Conservation (phyloP, 2,888 invertebrate genomes). For the Xanthorhoe designata region DNA sequence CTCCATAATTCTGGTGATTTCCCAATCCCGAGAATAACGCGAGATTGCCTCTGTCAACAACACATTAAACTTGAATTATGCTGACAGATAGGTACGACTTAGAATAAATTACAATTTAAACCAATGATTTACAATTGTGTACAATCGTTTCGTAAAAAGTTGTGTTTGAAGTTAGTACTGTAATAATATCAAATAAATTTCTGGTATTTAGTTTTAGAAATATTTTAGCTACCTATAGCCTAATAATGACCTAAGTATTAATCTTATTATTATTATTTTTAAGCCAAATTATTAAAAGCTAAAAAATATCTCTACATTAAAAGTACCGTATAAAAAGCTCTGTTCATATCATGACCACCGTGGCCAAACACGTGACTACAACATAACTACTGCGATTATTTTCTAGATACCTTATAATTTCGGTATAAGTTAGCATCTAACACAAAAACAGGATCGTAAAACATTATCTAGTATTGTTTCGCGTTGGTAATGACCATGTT, state of each 20-base stretch:
- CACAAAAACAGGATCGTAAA: neutral
- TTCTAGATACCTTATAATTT: neutral
- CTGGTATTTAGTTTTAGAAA: no score
- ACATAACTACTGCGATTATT: neutral
- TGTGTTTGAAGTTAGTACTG: no score
- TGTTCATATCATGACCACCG: neutral
- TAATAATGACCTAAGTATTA: no score
- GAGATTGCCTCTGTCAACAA: neutral
- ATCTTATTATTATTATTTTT: no score
- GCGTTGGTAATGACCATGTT: constrained; percentile 16
- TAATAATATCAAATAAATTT: no score
- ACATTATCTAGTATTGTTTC: constrained; percentile 14
- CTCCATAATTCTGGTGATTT: no score
- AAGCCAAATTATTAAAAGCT: no score
- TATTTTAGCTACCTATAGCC: no score
- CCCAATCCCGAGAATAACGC: neutral
- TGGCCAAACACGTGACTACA: neutral
- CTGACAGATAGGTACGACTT: no score
- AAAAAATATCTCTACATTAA: neutral
- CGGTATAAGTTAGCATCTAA: neutral
- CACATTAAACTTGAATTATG: neutral
- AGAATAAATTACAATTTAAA: no score
- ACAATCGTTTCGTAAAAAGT: no score
- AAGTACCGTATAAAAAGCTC: neutral
- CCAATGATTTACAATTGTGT: no score